phyloP scores from a whole-genome alignment of 2,113 vertebrate species.

The Gymnobelideus leadbeateri region DNA sequence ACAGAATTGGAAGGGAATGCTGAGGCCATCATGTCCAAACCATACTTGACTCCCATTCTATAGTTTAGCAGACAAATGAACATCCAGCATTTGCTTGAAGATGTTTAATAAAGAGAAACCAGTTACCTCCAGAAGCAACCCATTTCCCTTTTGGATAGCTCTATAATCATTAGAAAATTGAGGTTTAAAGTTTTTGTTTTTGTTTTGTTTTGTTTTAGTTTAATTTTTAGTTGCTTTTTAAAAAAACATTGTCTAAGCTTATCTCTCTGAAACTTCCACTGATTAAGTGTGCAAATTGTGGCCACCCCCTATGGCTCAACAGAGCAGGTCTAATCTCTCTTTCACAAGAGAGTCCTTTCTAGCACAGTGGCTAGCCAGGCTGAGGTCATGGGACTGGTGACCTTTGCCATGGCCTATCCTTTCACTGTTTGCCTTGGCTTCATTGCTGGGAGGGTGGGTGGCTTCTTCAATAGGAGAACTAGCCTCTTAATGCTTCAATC shows the following conservation, averaged over 20 bases:
- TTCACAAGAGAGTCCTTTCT: neutral
- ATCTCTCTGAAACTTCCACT: neutral
- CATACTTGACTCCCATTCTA: neutral
- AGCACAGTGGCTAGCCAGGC: neutral
- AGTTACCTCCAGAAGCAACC: neutral
- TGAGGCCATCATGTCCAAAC: neutral
- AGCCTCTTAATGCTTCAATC: neutral
- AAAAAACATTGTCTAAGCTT: neutral
- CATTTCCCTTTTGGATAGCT: neutral
- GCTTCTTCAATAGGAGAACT: neutral
- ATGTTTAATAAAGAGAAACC: neutral
- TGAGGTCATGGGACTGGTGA: neutral
- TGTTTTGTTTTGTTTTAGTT: too few species aligned
- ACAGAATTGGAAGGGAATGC: neutral
- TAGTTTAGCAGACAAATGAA: neutral
- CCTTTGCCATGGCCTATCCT: neutral
- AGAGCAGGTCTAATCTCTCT: neutral
- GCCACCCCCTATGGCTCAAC: neutral
- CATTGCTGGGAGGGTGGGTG: neutral
- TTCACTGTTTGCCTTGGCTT: neutral
- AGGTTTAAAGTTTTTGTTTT: neutral
- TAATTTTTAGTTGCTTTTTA: neutral
- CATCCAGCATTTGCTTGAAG: neutral
- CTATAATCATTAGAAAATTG: neutral
- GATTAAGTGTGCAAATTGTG: neutral